Percentiles rank a stretch among this genome's conserved stretches.
These are phyloP conservation scores for Penelope pileata DNA, from an alignment of 2,113 vertebrate genomes.

Conservation along the genomic window DNA sequence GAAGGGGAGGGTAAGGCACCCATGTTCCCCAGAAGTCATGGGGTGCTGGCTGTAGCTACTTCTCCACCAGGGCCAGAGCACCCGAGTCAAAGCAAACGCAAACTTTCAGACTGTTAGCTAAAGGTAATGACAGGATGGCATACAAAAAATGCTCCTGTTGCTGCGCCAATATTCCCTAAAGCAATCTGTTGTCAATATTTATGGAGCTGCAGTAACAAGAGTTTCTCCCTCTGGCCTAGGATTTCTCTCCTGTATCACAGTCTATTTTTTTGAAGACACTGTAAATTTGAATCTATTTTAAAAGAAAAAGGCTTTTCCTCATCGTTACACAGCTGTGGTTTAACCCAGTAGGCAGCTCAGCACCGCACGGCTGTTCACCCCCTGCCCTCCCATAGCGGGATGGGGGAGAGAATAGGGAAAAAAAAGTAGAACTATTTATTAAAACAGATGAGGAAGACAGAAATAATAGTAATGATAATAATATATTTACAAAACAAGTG, in stretches of 20 bases:
- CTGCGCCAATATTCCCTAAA: background rate
- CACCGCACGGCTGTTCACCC: background rate
- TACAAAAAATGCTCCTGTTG: background rate
- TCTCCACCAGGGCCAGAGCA: background rate
- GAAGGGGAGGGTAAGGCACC: background rate
- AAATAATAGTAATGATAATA: background rate
- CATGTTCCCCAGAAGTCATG: background rate
- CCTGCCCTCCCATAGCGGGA: background rate
- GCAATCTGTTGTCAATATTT: background rate
- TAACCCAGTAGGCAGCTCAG: background rate
- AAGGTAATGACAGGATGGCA: background rate
- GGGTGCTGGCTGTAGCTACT: background rate
- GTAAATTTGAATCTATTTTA: background rate
- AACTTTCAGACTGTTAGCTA: background rate
- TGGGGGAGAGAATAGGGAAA: background rate
- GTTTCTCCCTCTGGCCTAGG: background rate
- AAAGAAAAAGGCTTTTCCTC: background rate
- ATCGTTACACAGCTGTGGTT: accelerated
- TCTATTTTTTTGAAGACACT: background rate
- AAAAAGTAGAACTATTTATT: background rate
- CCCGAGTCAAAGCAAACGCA: background rate
- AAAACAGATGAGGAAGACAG: background rate
- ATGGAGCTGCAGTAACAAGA: background rate
- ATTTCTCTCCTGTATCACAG: background rate
- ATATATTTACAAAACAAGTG: background rate